Conservation (phyloP, 1,140 invertebrate species). For the Pomacea maculata region DNA sequence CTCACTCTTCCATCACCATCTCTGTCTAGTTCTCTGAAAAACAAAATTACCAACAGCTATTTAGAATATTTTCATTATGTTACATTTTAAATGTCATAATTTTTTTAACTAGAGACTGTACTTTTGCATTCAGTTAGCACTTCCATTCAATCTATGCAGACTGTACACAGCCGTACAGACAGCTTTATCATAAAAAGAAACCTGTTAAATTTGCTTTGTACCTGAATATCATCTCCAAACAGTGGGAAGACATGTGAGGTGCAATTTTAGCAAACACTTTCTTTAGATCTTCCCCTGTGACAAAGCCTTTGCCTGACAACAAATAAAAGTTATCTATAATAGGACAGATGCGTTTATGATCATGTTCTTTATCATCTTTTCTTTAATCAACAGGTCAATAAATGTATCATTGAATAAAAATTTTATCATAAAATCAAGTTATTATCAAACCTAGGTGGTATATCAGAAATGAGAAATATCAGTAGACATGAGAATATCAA, state of each 20-base stretch:
- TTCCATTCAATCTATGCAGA: not conserved
- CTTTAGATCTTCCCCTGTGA: slow-evolving; percentile 59
- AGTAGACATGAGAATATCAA: too few relatives aligned
- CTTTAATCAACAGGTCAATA: too few relatives aligned
- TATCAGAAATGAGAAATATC: too few relatives aligned
- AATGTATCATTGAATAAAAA: too few relatives aligned
- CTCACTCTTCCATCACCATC: slow-evolving; percentile 65
- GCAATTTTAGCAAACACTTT: slow-evolving; percentile 55
- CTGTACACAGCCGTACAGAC: not conserved
- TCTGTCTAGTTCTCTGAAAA: slow-evolving; percentile 60
- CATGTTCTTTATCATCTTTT: too few relatives aligned
- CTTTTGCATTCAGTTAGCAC: too few relatives aligned
- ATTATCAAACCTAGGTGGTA: too few relatives aligned
- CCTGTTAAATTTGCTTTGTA: slow-evolving; percentile 24
- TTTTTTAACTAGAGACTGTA: not conserved
- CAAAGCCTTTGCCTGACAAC: slow-evolving; percentile 57
- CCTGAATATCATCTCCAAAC: slow-evolving; percentile 58
- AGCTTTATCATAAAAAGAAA: not conserved
- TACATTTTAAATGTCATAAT: not conserved
- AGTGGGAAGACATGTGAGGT: slow-evolving; percentile 53
- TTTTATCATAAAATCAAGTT: too few relatives aligned
- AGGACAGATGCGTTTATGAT: too few relatives aligned
- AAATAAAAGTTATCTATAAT: not conserved
- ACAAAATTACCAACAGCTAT: slow-evolving; percentile 21
- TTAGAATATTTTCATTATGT: too few relatives aligned